Evolutionary conservation across 2,888 invertebrate genomes (phyloP), one percentile per base, ranked within the genome.

Genomic region (Lasioglossum morio): DNA sequence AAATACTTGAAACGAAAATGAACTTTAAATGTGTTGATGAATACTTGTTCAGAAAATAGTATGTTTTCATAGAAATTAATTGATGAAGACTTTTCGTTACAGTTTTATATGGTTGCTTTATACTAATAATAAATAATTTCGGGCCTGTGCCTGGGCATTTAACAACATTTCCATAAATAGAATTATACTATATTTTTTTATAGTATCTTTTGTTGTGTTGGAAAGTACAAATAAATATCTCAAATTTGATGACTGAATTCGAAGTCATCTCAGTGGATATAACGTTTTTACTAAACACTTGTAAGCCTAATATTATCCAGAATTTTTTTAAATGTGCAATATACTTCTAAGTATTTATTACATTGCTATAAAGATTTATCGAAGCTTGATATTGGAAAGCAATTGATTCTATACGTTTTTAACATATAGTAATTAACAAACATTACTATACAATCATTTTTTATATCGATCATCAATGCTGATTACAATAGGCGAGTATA

Each of bases 151-250:
- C 73, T 81, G 79, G 82, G 76, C 79, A 82, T 81, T 87, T 77
- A 60, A 77, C 43, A 66, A 76, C 79, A 66, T 84, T 81, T 77
- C 43, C 66, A 75, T 53, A n/a, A 77, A 79, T 74, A 78, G 72
- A 77, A 77, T 46, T 84, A 76, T 88, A 43, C 78, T 78, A 86
- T 84, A 88, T 83, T 72, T 70, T 79, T 86, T 63, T 82, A 85
- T 86, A 89, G 79, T 81, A 86, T 86, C 82, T 86, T 88, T 79
- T 84, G 79, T 89, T 91, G 80, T 73, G 86, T 92, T 85, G 60
- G 75, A 88, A 86, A 92, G 91, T 91, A 91, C 91, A 91, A 91
- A 91, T 91, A 91, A 86, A 82, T 85, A 86, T 89, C 87, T 87
- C 75, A 81, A 81, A 87, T 90, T 88, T 87, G 82, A 83, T 86